Conservation (phyloP, 2,797 vertebrate species). For the Acanthornis magna region DNA sequence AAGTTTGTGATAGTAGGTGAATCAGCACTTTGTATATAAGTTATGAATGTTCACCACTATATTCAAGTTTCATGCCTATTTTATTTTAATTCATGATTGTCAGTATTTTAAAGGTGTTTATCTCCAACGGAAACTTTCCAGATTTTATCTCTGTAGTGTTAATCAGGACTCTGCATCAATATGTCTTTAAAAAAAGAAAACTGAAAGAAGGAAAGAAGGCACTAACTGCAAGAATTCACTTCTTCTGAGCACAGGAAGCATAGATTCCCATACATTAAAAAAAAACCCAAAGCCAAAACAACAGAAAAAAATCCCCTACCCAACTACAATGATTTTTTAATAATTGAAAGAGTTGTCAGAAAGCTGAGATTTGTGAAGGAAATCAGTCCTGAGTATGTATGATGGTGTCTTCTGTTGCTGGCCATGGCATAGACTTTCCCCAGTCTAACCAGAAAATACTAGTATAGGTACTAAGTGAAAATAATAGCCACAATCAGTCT, state of each 20-base stretch:
- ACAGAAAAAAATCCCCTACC: not conserved
- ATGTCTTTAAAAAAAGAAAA: not conserved
- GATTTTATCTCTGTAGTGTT: not conserved
- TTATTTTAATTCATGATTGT: not conserved
- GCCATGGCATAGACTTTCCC: not conserved
- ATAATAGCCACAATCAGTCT: not conserved
- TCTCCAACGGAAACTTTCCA: not conserved
- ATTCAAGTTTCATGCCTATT: not conserved
- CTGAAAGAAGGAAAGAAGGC: fast-evolving
- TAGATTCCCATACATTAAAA: not conserved
- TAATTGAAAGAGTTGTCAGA: not conserved
- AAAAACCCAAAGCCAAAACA: not conserved
- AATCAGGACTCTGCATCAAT: not conserved
- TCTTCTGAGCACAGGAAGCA: not conserved
- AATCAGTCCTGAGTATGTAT: not conserved
- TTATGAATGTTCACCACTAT: not conserved
- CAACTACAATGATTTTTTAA: not conserved
- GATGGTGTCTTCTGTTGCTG: not conserved
- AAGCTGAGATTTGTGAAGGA: not conserved
- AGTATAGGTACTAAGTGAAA: not conserved
- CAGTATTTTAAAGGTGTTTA: not conserved
- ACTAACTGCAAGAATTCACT: not conserved
- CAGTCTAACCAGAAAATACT: not conserved
- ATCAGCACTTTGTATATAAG: not conserved
- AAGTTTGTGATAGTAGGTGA: not conserved